These are phyloP conservation scores for Pipa parva DNA, from an alignment of 2,113 vertebrate species.

Conservation along the genomic window DNA sequence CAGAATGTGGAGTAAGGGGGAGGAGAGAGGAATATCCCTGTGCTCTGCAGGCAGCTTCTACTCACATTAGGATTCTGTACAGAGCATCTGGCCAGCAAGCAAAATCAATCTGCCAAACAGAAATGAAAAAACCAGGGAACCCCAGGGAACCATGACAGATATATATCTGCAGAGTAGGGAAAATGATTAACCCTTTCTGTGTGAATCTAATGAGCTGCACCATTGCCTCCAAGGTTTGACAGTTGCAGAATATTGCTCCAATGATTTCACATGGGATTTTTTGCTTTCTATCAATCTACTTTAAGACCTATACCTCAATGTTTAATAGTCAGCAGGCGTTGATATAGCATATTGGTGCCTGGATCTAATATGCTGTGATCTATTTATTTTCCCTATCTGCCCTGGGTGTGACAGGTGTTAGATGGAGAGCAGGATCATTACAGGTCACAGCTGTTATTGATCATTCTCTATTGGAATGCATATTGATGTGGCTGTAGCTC, in stretches of 20 bases:
- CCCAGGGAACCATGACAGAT: constrained; percentile 12
- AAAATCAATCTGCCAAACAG: constrained; percentile 15
- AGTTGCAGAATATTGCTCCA: background rate
- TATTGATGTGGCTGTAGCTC: constrained; percentile 8
- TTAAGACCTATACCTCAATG: background rate
- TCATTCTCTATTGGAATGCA: background rate
- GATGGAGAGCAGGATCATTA: background rate
- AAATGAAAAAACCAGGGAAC: constrained; percentile 9
- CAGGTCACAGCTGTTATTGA: constrained; percentile 15
- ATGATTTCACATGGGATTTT: background rate
- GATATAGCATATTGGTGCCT: background rate
- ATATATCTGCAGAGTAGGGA: background rate
- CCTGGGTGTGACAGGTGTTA: background rate
- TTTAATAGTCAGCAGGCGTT: background rate
- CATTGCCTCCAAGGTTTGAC: background rate
- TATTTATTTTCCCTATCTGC: background rate
- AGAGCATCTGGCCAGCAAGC: constrained; percentile 3
- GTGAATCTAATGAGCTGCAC: background rate
- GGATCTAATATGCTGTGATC: background rate
- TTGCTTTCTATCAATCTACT: background rate
- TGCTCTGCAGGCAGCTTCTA: constrained; percentile 4
- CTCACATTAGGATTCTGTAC: constrained; percentile 20
- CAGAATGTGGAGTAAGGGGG: constrained; percentile 9
- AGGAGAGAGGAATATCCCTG: background rate
- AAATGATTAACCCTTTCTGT: too few species aligned